Conservation (phyloP, 1,140 invertebrate genomes). For the Vanessa atalanta region DNA sequence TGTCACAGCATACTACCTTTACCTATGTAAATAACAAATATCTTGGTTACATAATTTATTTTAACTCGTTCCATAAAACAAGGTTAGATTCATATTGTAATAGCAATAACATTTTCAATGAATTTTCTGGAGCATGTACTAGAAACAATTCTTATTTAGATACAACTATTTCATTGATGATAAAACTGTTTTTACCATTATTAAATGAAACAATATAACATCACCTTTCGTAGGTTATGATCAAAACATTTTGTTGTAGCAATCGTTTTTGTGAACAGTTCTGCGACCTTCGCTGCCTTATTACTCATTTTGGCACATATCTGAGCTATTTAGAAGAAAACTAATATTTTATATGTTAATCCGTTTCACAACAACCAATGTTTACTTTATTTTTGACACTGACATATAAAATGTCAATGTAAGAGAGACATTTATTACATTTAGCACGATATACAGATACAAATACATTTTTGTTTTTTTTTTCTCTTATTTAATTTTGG, state of each 20-base stretch:
- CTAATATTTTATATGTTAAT: neutral
- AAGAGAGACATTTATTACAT: neutral
- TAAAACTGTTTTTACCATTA: neutral
- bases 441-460: neutral
- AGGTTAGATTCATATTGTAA: too few species aligned
- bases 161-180: too few species aligned
- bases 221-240: conserved; percentile 68
- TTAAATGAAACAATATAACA: neutral
- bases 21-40: conserved; percentile 77
- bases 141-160: too few species aligned
- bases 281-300: conserved; percentile 61
- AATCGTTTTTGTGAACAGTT: conserved; percentile 68
- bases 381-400: conserved; percentile 4
- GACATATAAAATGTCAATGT: neutral
- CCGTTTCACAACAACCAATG: neutral
- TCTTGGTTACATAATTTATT: neutral
- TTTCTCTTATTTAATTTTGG: too few species aligned
- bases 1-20: conserved; percentile 84
- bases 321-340: neutral
- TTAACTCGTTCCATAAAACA: too few species aligned
- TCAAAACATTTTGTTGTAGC: conserved; percentile 70
- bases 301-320: conserved; percentile 48
- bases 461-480: too few species aligned
- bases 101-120: too few species aligned
- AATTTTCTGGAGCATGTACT: too few species aligned